These are phyloP conservation scores for Fragum fragum DNA, from an alignment of 2,888 invertebrate genomes.

Conservation along the genomic window DNA sequence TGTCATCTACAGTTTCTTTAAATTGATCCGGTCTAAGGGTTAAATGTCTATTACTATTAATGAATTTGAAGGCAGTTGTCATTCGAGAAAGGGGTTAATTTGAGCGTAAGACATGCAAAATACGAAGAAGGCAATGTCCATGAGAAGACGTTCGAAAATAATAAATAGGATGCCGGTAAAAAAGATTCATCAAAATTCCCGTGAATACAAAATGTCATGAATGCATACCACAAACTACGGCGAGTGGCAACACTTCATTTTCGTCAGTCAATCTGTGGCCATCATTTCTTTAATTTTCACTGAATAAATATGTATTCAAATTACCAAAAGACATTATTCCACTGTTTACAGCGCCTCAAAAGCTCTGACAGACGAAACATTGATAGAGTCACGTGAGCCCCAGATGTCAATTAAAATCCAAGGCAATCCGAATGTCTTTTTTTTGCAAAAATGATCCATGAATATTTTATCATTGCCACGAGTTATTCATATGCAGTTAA, in stretches of 20 bases:
- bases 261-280: conserved; percentile 52
- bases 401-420: conserved; percentile 62
- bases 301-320: conserved; percentile 66
- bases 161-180: background rate
- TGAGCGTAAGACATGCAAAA: too few species aligned
- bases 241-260: conserved; percentile 48
- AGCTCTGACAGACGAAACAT: conserved; percentile 57
- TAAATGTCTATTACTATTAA: too few species aligned
- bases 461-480: conserved; percentile 18
- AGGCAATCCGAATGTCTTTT: conserved; percentile 37
- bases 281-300: conserved; percentile 45
- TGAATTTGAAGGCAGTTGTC: too few species aligned
- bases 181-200: conserved; percentile 2
- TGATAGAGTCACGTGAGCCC: conserved; percentile 64
- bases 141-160: background rate
- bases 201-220: conserved; percentile 23
- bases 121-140: too few species aligned
- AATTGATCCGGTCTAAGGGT: too few species aligned
- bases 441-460: conserved; percentile 6
- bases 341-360: conserved; percentile 44
- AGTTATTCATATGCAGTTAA: conserved; percentile 7
- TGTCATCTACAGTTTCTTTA: too few species aligned
- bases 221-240: conserved; percentile 22
- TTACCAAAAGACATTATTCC: conserved; percentile 61
- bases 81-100: too few species aligned